Conservation (phyloP, 2,113 vertebrate species). For the Ptychochromis oligacanthus region DNA sequence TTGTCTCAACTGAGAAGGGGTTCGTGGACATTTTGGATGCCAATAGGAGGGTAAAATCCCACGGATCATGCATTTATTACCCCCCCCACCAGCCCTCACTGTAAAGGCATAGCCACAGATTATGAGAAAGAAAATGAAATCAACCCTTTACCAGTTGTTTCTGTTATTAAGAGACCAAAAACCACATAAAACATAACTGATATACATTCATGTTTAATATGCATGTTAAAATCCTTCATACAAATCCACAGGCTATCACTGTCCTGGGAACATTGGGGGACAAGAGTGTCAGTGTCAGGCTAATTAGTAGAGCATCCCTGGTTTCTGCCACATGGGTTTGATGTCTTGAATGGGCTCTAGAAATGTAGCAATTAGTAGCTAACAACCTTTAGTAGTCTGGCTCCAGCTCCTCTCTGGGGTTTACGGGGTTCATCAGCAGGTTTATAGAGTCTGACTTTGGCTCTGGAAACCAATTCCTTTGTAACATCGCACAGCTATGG, state of each 20-base stretch:
- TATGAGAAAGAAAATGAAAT: conserved; percentile 60
- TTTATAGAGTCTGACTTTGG: conserved; percentile 78
- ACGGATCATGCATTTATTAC: conserved; percentile 73
- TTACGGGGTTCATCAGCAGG: conserved; percentile 76
- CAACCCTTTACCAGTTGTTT: conserved; percentile 59
- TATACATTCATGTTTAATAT: conserved; percentile 7
- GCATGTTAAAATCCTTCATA: conserved; percentile 13
- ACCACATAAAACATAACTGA: conserved; percentile 25
- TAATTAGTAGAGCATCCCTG: conserved; percentile 70
- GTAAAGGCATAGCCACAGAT: conserved; percentile 43
- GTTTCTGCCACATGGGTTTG: conserved; percentile 68
- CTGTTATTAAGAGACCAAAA: conserved; percentile 44
- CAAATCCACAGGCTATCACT: conserved; percentile 18
- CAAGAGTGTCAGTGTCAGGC: conserved; percentile 71
- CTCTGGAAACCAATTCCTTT: conserved; percentile 63
- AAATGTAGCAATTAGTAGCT: conserved; percentile 80
- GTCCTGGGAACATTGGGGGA: conserved; percentile 70
- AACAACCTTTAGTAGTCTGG: conserved; percentile 67
- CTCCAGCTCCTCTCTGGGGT: conserved; percentile 52
- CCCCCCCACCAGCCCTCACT: conserved; percentile 27
- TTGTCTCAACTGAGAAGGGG: conserved; percentile 65
- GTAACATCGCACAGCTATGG: conserved; percentile 50
- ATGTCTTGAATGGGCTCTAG: conserved; percentile 74
- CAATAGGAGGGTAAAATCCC: conserved; percentile 69
- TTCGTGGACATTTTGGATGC: conserved; percentile 63